Base-by-base conservation (phyloP, 2,888 invertebrate genomes). In the Julus scanicus region DNA sequence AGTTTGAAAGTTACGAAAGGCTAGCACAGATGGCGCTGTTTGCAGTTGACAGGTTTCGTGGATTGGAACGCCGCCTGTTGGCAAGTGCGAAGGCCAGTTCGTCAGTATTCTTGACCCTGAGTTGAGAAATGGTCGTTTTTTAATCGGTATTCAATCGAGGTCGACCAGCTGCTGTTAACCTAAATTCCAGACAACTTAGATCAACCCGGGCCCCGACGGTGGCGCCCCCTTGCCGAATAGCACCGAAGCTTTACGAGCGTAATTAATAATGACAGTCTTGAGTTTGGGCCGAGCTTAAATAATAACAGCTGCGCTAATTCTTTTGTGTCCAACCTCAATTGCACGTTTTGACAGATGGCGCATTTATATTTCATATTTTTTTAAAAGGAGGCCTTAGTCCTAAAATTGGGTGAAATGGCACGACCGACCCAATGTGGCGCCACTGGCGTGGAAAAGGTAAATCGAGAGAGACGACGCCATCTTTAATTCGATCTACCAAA, bases 51-150 rank as follows among this genome's bases (percentile, higher is more conserved):
- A 29, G 48, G 6, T 48, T 48, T 48, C 48, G 53, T 53, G 53
- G 13, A 9, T 17, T 13, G 17, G 53, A 53, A 13, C 53, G 53
- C 53, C 53, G 11, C 53, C 53, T 53, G 53, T 53, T 11, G 17
- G 11, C 48, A 13, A 15, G 17, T 53, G 11, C 53, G 53, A 53
- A 53, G 53, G 53, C 53, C 53, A 53, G 53, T 53, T 53, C 11
- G 53, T 53, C 53, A 53, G 15, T 53, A 53, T 53, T 53, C 53
- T 53, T 53, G 53, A 53, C 53, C 53, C 53, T 53, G 53, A 53
- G 53, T 53, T 53, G 53, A 53, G 53, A 53, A 53, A 53, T 53
- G 53, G 53, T 53, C 53, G 53, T 53, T 53, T 53, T 53, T 53
- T 53, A 53, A 53, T 53, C 53, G 53, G 53, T 17, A 15, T 53